Conservation (phyloP, 1,140 invertebrate genomes). For the Drosophila pachea region DNA sequence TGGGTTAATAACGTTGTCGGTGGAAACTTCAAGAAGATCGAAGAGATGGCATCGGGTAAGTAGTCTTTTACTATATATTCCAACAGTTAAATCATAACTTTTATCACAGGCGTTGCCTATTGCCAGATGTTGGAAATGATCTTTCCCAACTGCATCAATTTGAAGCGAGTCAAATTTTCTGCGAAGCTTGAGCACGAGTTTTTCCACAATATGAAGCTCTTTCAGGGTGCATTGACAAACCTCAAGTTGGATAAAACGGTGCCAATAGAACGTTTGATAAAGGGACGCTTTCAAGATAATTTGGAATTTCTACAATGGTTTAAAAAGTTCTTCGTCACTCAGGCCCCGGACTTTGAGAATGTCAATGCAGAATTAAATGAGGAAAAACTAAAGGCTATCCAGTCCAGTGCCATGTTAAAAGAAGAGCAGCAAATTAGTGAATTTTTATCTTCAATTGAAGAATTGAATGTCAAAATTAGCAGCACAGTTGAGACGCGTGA, state of each 20-base stretch:
- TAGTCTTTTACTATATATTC: background rate
- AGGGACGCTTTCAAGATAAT: constrained; percentile 97
- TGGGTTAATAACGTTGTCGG: constrained; percentile 99
- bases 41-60: constrained; percentile 95
- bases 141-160: constrained; percentile 92
- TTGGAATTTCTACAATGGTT: constrained; percentile 99
- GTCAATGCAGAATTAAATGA: constrained; percentile 48
- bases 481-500: constrained; percentile 42
- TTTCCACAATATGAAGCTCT: constrained; percentile 98
- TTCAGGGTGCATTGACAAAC: constrained; percentile 97
- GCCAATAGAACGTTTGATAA: constrained; percentile 92
- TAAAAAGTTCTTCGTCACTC: constrained; percentile 99
- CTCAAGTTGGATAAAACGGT: constrained; percentile 95
- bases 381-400: constrained; percentile 40
- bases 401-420: constrained; percentile 31
- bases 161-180: constrained; percentile 98
- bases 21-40: constrained; percentile 96
- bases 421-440: constrained; percentile 18
- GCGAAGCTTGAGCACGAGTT: constrained; percentile 99
- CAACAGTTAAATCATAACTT: background rate
- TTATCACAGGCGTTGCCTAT: constrained; percentile 87
- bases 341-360: constrained; percentile 79
- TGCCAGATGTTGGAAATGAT: constrained; percentile 99
- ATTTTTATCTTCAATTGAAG: constrained; percentile 25
- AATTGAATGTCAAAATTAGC: constrained; percentile 19